Conservation (phyloP, 2,113 vertebrate species). For the human region DNA sequence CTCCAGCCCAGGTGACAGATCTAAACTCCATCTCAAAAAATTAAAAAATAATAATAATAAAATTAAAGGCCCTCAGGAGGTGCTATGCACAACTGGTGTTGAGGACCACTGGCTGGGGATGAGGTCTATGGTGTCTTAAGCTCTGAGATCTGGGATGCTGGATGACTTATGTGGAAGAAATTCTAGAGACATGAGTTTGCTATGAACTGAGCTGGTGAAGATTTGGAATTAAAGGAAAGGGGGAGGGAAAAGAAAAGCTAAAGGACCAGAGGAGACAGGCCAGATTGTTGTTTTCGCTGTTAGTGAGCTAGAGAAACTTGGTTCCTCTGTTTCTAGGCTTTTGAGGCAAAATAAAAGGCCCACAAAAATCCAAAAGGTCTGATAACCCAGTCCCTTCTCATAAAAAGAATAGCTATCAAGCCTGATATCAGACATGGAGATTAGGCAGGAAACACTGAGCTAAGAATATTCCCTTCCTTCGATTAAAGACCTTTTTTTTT, state of each 20-base stretch:
- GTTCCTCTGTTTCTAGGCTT: background rate
- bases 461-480: background rate
- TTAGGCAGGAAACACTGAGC: background rate
- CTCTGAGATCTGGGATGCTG: background rate
- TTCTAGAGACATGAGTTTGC: background rate
- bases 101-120: background rate
- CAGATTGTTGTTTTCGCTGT: background rate
- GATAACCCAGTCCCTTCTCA: background rate
- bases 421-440: background rate
- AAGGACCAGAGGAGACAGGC: background rate
- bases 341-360: background rate
- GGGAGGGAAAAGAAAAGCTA: background rate
- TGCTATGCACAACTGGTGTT: background rate
- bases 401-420: background rate
- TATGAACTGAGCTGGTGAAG: background rate
- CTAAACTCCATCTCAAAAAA: background rate
- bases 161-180: background rate
- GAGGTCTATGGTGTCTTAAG: background rate
- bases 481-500: background rate
- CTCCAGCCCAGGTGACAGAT: background rate
- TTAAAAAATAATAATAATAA: background rate
- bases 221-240: background rate
- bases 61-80: background rate
- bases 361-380: background rate
- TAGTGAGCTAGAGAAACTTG: background rate